A percentile compares a stretch with the other conserved stretches of the same genome.
phyloP scores from a whole-genome alignment of 2,797 vertebrate genomes.

The Spatula versicolor region DNA sequence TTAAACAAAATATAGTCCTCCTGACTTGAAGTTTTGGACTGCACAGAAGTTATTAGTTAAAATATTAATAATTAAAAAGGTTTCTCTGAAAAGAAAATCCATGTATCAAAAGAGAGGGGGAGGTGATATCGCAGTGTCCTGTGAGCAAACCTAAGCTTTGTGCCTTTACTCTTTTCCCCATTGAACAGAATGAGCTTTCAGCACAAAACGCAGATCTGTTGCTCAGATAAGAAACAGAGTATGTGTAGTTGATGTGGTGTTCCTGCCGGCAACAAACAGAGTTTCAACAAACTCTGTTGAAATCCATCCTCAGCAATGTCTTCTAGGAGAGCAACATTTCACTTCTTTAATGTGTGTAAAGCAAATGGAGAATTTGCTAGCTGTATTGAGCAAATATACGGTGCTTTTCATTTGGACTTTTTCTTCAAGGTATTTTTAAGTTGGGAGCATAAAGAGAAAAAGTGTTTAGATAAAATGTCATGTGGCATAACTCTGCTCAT shows the following conservation, averaged over 20 bases:
- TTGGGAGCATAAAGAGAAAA: neutral
- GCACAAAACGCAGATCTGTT: neutral
- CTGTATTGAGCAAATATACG: neutral
- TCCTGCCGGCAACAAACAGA: neutral
- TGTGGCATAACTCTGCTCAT: fast-evolving
- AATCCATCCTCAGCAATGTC: neutral
- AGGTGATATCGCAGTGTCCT: neutral
- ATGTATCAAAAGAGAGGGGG: neutral
- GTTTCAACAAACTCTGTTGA: neutral
- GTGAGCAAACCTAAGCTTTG: neutral
- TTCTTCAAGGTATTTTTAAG: neutral
- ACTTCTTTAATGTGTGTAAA: neutral
- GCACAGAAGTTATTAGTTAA: neutral
- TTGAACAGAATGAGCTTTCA: neutral
- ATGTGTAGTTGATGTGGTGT: neutral
- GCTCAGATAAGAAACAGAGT: neutral
- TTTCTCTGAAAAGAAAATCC: neutral
- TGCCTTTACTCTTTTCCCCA: neutral
- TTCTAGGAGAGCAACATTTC: neutral
- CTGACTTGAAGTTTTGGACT: neutral
- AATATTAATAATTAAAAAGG: neutral
- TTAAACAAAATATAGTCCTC: neutral
- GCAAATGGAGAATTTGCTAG: neutral
- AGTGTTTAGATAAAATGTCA: fast-evolving
- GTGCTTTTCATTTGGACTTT: neutral